A percentile compares a stretch with the other conserved stretches of the same genome.
phyloP scores from a whole-genome alignment of 2,888 invertebrate genomes.

The Sarcophaga carnaria region DNA sequence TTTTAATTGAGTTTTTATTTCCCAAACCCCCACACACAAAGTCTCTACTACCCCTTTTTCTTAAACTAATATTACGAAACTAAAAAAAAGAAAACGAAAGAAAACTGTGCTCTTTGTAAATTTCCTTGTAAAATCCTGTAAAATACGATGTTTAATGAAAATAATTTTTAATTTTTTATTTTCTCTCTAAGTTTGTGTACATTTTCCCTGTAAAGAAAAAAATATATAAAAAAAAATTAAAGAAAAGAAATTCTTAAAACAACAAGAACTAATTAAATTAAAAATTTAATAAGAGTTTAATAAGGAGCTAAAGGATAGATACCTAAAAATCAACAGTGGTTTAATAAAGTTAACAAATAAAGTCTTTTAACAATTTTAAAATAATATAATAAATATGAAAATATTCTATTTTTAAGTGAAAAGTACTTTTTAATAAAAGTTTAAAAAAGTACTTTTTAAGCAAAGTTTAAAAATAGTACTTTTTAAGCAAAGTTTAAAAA shows the following conservation, averaged over 20 bases:
- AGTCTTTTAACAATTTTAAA: too few species aligned
- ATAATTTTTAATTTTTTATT: background rate
- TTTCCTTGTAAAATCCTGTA: constrained; percentile 78
- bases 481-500: too few species aligned
- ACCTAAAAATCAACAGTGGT: too few species aligned
- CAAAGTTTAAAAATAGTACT: too few species aligned
- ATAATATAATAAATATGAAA: too few species aligned
- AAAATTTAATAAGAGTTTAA: constrained; percentile 35
- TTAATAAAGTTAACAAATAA: too few species aligned
- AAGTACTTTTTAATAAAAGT: too few species aligned
- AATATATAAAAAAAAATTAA: background rate
- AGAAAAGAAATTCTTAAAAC: constrained; percentile 26
- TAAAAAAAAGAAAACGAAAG: too few species aligned
- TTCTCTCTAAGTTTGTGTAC: constrained; percentile 37
- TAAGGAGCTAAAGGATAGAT: background rate
- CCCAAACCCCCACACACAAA: background rate
- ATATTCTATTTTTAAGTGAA: too few species aligned
- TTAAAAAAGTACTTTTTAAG: too few species aligned
- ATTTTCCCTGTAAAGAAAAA: constrained; percentile 45
- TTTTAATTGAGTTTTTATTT: background rate
- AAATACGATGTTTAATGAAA: constrained; percentile 39
- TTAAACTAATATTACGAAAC: constrained; percentile 16
- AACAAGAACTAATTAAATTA: constrained; percentile 31
- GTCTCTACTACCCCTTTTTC: constrained; percentile 68
- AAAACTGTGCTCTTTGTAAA: constrained; percentile 74